Evolutionary conservation across 2,797 vertebrate genomes (phyloP).

Genomic region (Rhinichthys osculus): DNA sequence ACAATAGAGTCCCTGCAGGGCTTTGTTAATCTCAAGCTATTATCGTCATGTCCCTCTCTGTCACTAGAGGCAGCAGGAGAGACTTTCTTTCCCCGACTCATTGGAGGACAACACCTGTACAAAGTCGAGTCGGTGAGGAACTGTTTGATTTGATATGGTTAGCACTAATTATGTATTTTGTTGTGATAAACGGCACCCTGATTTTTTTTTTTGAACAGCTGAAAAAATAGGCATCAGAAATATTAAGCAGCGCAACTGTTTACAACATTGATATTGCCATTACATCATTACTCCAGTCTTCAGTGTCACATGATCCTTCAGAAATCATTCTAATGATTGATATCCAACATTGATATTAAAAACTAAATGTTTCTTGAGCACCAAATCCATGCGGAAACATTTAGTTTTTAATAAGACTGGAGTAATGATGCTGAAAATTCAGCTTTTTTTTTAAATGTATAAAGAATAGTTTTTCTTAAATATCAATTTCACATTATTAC

Average conservation of each 20-base stretch:
- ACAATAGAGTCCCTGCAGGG: conserved; percentile 53
- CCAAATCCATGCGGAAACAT: too few relatives aligned
- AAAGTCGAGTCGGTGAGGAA: conserved; percentile 60
- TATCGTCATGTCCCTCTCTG: conserved; percentile 54
- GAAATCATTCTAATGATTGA: too few relatives aligned
- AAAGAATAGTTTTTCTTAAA: too few relatives aligned
- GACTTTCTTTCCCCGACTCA: conserved; percentile 7
- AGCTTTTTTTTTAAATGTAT: not conserved
- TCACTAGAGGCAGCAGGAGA: conserved; percentile 59
- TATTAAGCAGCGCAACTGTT: too few relatives aligned
- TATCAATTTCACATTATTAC: not conserved
- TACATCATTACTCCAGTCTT: too few relatives aligned
- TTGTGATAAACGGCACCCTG: not conserved
- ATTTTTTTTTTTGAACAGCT: not conserved
- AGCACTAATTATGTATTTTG: not conserved
- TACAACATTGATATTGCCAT: too few relatives aligned
- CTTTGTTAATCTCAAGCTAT: conserved; percentile 56
- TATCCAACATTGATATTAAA: too few relatives aligned
- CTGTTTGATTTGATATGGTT: conserved; percentile 14
- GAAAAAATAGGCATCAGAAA: not conserved
- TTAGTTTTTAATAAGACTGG: too few relatives aligned
- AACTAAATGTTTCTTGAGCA: too few relatives aligned
- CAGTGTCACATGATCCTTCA: too few relatives aligned
- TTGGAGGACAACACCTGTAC: conserved; percentile 38
- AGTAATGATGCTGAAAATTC: too few relatives aligned